Evolutionary conservation across 2,797 vertebrate species (phyloP), one percentile per base, ranked within the genome.

Genomic region (Chiloscyllium punctatum): DNA sequence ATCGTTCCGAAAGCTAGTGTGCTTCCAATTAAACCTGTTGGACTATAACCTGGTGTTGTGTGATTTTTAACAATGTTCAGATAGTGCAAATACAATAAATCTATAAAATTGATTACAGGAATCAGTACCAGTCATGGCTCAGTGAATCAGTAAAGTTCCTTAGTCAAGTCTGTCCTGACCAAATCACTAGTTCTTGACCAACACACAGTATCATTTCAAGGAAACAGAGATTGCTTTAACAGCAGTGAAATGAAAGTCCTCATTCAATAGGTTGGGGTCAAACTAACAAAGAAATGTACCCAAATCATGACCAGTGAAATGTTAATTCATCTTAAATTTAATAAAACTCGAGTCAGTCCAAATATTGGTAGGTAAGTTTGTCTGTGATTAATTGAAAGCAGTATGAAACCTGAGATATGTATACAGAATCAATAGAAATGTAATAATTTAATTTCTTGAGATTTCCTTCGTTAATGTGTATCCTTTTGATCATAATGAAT

Each of bases 51-150:
- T n/a, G n/a, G n/a, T n/a, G n/a, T n/a, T n/a, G n/a, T n/a, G n/a
- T n/a, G n/a, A n/a, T n/a, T 48, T 48, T 48, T 48, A 48, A 48
- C 42, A 48, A 48, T 48, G 66, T 57, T 48, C 74, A 77, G 96
- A 96, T 92, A 69, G 62, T 23, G 0, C 21, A 96, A 96, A 15
- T 51, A 0, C 33, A 66, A 21, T 95, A 62, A 96, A 97, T 90
- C 96, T 96, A 95, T 96, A 95, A 42, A 72, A 97, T 98, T 98
- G 97, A 98, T 98, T 98, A 97, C 98, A 97, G 96, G 97, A 97
- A 98, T 98, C 98, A 97, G 97, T 98, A 98, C 99, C 98, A 98
- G 98, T 98, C 98, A 98, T 97, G 97, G 97, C 97, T 98, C 97
- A 98, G 98, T n/a, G 98, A 98, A 97, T 97, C 97, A 97, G 97